Conservation (phyloP, 64 coral and sea anemone species). For the Catalaphyllia jardinei region DNA sequence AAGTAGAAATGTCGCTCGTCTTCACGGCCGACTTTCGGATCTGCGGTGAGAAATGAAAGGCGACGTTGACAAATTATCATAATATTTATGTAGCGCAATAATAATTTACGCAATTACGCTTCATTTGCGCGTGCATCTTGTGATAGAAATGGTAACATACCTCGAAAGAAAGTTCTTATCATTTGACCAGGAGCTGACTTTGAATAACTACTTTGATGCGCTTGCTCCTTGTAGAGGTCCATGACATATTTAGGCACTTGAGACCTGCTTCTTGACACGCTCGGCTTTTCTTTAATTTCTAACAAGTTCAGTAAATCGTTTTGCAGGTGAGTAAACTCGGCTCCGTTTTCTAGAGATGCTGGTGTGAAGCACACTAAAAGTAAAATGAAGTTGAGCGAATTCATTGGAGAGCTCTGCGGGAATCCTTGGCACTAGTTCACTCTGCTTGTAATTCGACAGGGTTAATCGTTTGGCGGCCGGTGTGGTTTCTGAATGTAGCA, state of each 20-base stretch:
- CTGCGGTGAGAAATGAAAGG: constrained; percentile 47
- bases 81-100: constrained; percentile 13
- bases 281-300: constrained; percentile 81
- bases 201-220: constrained; percentile 64
- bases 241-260: constrained; percentile 88
- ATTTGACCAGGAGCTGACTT: constrained; percentile 66
- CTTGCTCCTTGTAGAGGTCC: constrained; percentile 78
- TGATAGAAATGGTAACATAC: constrained; percentile 49
- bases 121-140: background rate
- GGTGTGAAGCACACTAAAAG: constrained; percentile 58
- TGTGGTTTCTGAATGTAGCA: constrained; percentile 24
- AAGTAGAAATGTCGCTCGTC: constrained; percentile 73
- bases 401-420: constrained; percentile 57
- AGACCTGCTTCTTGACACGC: constrained; percentile 67
- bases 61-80: constrained; percentile 29
- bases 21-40: background rate
- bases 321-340: constrained; percentile 52
- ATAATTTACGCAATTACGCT: constrained; percentile 11
- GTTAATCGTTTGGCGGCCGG: background rate
- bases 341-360: constrained; percentile 45
- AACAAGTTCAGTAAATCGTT: constrained; percentile 82
- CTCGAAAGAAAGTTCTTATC: constrained; percentile 91
- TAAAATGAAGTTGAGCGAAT: constrained; percentile 49
- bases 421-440: constrained; percentile 11
- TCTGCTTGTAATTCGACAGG: constrained; percentile 4